phyloP scores from a whole-genome alignment of 2,888 invertebrate species.

The Myopa tessellatipennis region DNA sequence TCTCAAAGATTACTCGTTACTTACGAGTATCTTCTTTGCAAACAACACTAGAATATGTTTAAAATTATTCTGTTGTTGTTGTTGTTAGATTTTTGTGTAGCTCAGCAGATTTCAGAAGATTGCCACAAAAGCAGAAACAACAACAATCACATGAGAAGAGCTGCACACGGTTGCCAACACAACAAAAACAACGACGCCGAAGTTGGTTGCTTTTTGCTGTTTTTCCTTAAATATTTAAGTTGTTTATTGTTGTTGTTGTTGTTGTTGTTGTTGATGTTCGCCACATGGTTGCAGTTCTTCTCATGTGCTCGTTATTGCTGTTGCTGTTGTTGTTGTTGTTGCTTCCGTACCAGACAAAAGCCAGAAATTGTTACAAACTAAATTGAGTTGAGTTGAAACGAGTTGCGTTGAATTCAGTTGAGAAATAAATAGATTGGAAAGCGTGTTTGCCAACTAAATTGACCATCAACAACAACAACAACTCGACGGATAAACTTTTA shows the following conservation, averaged over 20 bases:
- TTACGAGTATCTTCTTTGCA: neutral
- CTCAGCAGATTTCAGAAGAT: neutral
- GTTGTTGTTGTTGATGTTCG: neutral
- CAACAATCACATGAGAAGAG: neutral
- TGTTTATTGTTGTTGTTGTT: slow-evolving; percentile 11
- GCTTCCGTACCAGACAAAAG: slow-evolving; percentile 33
- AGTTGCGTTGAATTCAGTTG: slow-evolving; percentile 43
- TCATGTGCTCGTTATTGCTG: neutral
- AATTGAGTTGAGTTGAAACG: neutral
- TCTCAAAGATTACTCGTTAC: neutral
- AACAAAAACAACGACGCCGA: neutral
- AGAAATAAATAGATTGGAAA: slow-evolving; percentile 55
- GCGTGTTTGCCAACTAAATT: slow-evolving; percentile 45
- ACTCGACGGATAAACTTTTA: neutral
- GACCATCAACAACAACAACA: slow-evolving; percentile 15
- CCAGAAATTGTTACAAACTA: slow-evolving; percentile 53
- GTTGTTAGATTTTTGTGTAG: neutral
- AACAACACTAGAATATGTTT: slow-evolving; percentile 13
- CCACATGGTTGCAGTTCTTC: neutral
- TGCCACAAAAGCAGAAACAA: neutral
- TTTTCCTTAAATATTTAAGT: slow-evolving; percentile 39
- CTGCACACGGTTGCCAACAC: neutral
- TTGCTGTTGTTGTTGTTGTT: slow-evolving; percentile 31
- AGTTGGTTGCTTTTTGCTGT: slow-evolving; percentile 36
- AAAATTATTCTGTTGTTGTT: neutral